Evolutionary conservation across 2,888 invertebrate genomes (phyloP).

Genomic region (Ectropis crepuscularia): DNA sequence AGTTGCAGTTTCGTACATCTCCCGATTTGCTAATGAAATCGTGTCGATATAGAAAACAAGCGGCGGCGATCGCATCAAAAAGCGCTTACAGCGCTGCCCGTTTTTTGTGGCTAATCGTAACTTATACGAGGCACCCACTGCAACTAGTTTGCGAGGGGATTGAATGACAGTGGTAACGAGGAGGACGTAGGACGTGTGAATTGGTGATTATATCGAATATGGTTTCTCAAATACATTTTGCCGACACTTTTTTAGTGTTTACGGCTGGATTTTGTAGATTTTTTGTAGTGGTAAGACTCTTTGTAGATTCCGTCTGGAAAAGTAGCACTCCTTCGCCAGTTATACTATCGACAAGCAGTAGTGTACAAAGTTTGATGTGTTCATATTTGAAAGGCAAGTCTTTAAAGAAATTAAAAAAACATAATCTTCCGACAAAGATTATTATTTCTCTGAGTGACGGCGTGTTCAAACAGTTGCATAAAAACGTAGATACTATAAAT

Average conservation of each 20-base stretch:
- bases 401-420: too few relatives aligned
- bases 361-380: too few relatives aligned
- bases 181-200: conserved; percentile 29
- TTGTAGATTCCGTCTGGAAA: too few relatives aligned
- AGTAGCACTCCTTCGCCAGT: too few relatives aligned
- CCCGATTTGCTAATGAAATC: conserved; percentile 68
- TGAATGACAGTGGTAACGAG: conserved; percentile 45
- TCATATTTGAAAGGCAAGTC: too few relatives aligned
- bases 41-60: conserved; percentile 66
- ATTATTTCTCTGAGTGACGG: too few relatives aligned
- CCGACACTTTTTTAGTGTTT: conserved; percentile 4
- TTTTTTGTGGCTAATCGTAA: conserved; percentile 72
- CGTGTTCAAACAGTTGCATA: not conserved
- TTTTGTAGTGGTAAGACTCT: not conserved
- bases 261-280: not conserved
- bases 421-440: too few relatives aligned
- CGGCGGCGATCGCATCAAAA: conserved; percentile 70
- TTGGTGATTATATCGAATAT: conserved; percentile 32
- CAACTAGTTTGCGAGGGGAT: conserved; percentile 42
- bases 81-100: conserved; percentile 64
- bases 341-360: too few relatives aligned
- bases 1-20: conserved; percentile 56
- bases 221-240: conserved; percentile 16
- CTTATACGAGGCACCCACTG: conserved; percentile 58
- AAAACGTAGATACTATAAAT: not conserved